Evolutionary conservation across 2,888 invertebrate genomes (phyloP).

Genomic region (Creontiades dilutus): DNA sequence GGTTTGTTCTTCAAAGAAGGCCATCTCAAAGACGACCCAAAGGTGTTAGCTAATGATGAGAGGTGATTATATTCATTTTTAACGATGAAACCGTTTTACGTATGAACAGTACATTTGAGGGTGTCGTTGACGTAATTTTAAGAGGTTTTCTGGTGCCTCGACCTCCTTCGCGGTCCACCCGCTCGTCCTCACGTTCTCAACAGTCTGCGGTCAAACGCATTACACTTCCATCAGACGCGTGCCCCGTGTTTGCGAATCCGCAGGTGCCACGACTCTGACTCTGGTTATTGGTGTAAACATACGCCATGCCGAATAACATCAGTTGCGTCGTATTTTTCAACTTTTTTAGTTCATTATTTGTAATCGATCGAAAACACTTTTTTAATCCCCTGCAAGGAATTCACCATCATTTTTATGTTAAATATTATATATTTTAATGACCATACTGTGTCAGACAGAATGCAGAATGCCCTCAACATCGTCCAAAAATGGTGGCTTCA

Average conservation of each 20-base stretch:
- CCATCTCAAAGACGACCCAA: slow-evolving; percentile 14
- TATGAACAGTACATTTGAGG: not conserved
- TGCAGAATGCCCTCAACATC: too few species aligned
- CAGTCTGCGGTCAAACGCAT: not conserved
- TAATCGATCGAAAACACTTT: too few species aligned
- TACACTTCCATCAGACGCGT: not conserved
- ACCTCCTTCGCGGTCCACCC: slow-evolving; percentile 7
- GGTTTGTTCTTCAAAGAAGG: not conserved
- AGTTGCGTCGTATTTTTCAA: too few species aligned
- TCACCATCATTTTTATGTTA: too few species aligned
- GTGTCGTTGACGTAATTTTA: not conserved
- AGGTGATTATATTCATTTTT: slow-evolving; percentile 8
- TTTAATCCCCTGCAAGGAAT: too few species aligned
- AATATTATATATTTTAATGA: too few species aligned
- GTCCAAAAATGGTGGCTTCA: too few species aligned
- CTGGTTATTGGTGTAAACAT: too few species aligned
- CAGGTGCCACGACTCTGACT: not conserved
- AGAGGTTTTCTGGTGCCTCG: slow-evolving; percentile 3
- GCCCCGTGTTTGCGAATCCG: not conserved
- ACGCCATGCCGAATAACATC: too few species aligned
- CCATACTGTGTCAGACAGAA: too few species aligned
- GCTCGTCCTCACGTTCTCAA: not conserved
- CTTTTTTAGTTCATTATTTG: too few species aligned
- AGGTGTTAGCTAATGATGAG: slow-evolving; percentile 28
- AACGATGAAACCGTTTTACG: not conserved